Conservation (phyloP, 2,797 vertebrate species). For the Percopsis omiscomaycus region DNA sequence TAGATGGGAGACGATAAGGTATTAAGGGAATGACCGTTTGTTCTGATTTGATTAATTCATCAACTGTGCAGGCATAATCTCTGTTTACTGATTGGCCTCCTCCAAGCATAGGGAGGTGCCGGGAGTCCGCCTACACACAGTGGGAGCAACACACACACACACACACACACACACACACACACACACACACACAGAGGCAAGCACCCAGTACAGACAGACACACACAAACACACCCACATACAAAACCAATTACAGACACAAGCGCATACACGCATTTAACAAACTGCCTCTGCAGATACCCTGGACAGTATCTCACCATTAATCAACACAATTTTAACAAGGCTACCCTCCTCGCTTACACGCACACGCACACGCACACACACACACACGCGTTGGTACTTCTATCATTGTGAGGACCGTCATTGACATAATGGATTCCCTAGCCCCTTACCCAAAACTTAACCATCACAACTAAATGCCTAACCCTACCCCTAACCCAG, state of each 20-base stretch:
- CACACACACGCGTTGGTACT: neutral
- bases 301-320: slow-evolving; percentile 36
- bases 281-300: slow-evolving; percentile 21
- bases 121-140: slow-evolving; percentile 16
- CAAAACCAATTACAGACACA: neutral
- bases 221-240: neutral
- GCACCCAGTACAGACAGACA: neutral
- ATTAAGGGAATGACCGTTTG: slow-evolving; percentile 30
- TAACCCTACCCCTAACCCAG: no score
- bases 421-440: no score
- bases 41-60: slow-evolving; percentile 52
- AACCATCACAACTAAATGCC: no score
- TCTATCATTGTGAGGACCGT: no score
- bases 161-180: slow-evolving; percentile 2
- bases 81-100: slow-evolving; percentile 6
- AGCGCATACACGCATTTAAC: neutral
- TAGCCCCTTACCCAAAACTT: no score
- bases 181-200: neutral
- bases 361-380: slow-evolving; percentile 10
- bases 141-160: neutral
- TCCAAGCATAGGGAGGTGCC: neutral
- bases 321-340: slow-evolving; percentile 55
- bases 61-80: slow-evolving; percentile 15
- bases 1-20: slow-evolving; percentile 35
- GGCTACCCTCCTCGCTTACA: slow-evolving; percentile 22